phyloP scores from a whole-genome alignment of 2,113 vertebrate genomes.

The Hippocampus zosterae region DNA sequence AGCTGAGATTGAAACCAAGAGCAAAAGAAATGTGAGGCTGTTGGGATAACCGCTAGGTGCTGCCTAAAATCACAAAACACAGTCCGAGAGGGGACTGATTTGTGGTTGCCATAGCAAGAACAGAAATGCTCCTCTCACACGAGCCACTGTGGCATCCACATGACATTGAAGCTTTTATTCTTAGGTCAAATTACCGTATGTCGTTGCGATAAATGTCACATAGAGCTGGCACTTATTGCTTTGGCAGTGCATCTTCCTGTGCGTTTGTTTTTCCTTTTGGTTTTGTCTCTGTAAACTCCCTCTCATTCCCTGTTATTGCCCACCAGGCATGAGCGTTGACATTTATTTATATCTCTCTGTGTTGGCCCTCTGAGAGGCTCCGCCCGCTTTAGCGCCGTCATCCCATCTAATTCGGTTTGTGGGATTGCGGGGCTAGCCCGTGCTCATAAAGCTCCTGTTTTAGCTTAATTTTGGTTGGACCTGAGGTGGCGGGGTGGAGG shows the following conservation, averaged over 20 bases:
- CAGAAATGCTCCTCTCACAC: background rate
- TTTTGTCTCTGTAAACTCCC: slow-evolving; percentile 46
- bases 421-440: slow-evolving; percentile 13
- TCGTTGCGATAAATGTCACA: background rate
- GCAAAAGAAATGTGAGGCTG: background rate
- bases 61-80: background rate
- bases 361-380: slow-evolving; percentile 31
- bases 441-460: slow-evolving; percentile 33
- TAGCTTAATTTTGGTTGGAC: slow-evolving; percentile 37
- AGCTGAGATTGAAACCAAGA: background rate
- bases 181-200: background rate
- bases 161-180: background rate
- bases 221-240: slow-evolving; percentile 22
- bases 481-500: slow-evolving; percentile 34
- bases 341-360: slow-evolving; percentile 43
- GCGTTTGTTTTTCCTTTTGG: slow-evolving; percentile 19
- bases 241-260: background rate
- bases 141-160: too few relatives aligned
- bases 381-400: slow-evolving; percentile 15
- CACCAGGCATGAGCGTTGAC: slow-evolving; percentile 38
- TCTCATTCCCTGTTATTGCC: slow-evolving; percentile 56
- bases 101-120: background rate
- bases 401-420: slow-evolving; percentile 24
- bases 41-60: too few relatives aligned
- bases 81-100: background rate